Percentiles rank a stretch among this genome's conserved stretches.
Evolutionary conservation across 2,113 vertebrate species (phyloP).

Genomic region (Chionomys nivalis): DNA sequence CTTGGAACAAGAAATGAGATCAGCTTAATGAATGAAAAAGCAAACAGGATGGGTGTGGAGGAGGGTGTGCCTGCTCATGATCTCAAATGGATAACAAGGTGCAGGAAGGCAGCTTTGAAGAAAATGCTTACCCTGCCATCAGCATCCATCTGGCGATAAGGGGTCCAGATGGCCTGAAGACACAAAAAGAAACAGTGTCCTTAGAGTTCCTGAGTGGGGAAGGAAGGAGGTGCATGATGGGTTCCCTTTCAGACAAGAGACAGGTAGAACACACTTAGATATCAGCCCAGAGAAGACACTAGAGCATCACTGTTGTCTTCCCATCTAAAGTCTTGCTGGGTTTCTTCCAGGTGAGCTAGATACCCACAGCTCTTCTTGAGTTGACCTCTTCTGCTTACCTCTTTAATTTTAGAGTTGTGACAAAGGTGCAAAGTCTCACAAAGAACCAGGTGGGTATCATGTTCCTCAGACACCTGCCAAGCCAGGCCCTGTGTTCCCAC

Average conservation of each 20-base stretch:
- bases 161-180: constrained; percentile 19
- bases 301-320: not conserved
- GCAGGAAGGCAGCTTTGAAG: not conserved
- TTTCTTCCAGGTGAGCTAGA: not conserved
- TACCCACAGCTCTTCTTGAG: not conserved
- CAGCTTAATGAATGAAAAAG: not conserved
- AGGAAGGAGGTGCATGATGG: rapidly evolving
- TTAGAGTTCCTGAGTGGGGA: not conserved
- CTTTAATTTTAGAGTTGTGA: not conserved
- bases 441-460: not conserved
- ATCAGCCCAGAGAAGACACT: not conserved
- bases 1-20: not conserved
- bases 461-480: not conserved
- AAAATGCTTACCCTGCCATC: not conserved
- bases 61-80: not conserved
- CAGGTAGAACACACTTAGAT: not conserved
- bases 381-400: not conserved
- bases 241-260: not conserved
- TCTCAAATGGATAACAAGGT: not conserved
- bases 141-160: not conserved
- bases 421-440: not conserved
- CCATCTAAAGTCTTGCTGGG: not conserved
- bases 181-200: not conserved
- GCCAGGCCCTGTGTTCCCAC: not conserved
- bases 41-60: not conserved